Conservation (phyloP, 2,113 vertebrate species). For the Pteruthius melanotis region DNA sequence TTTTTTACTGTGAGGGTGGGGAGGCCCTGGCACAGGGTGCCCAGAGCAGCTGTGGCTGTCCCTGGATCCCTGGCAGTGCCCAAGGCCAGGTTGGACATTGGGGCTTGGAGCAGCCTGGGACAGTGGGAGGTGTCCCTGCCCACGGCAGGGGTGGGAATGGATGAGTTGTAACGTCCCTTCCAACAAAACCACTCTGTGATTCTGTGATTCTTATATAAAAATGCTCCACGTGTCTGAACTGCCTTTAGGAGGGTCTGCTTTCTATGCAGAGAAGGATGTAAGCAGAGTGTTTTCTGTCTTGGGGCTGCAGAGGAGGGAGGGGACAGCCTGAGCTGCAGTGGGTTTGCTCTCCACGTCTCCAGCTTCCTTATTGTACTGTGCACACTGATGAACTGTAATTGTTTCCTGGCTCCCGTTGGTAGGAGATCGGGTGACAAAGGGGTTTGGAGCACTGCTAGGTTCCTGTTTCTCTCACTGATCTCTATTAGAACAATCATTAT, state of each 20-base stretch:
- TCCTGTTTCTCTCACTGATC: conserved; percentile 55
- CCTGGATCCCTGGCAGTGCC: background rate
- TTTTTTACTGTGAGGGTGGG: background rate
- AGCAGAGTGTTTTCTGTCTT: background rate
- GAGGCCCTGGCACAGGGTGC: background rate
- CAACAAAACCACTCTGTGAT: background rate
- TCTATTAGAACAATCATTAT: conserved; percentile 58
- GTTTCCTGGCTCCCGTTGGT: background rate
- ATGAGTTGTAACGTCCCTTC: fast-evolving
- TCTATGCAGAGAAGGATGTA: background rate
- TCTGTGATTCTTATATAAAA: background rate
- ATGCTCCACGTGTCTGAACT: background rate
- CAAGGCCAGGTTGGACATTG: background rate
- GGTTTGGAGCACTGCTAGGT: conserved; percentile 47
- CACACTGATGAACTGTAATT: conserved; percentile 36
- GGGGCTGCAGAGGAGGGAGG: background rate
- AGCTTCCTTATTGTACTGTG: background rate
- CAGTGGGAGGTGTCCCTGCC: background rate
- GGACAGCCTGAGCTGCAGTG: background rate
- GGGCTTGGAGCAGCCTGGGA: background rate
- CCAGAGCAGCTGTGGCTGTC: background rate
- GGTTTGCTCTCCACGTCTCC: background rate
- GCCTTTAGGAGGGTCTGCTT: background rate
- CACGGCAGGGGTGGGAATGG: background rate
- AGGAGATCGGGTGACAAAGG: conserved; percentile 21